These are phyloP conservation scores for Allacma fusca DNA, from an alignment of 2,888 invertebrate genomes.

Conservation along the genomic window DNA sequence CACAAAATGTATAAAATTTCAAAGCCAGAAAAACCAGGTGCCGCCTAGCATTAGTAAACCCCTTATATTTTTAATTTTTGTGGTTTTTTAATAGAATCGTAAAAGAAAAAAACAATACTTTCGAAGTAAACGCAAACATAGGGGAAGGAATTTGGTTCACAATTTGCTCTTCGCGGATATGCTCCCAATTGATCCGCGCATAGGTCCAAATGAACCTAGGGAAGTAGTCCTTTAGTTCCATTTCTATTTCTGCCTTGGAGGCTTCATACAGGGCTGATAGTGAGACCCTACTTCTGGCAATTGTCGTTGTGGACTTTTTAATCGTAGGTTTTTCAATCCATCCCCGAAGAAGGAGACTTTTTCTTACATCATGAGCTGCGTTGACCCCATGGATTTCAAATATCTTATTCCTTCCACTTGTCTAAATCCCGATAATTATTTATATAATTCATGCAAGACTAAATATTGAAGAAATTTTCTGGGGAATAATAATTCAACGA, in stretches of 20 bases:
- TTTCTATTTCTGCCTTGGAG: not conserved
- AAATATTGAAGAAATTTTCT: too few relatives aligned
- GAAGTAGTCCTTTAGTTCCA: not conserved
- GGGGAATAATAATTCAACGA: too few relatives aligned
- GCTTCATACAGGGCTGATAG: not conserved
- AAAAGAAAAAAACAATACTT: too few relatives aligned
- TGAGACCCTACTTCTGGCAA: not conserved
- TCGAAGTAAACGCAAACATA: not conserved
- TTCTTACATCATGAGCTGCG: not conserved
- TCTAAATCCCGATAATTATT: not conserved
- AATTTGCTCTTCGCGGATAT: not conserved
- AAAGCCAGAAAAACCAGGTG: too few relatives aligned
- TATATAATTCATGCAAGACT: too few relatives aligned
- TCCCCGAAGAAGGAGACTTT: not conserved
- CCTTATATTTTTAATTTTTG: too few relatives aligned
- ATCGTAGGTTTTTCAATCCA: not conserved
- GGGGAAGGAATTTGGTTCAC: not conserved
- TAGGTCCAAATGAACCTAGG: not conserved
- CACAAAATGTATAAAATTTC: not conserved
- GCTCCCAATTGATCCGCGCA: not conserved
- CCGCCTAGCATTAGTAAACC: too few relatives aligned
- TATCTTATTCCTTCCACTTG: not conserved
- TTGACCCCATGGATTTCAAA: not conserved
- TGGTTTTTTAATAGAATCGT: too few relatives aligned
- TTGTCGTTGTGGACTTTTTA: not conserved